Evolutionary conservation across 2,888 invertebrate genomes (phyloP).

Genomic region (Stenurella melanura): DNA sequence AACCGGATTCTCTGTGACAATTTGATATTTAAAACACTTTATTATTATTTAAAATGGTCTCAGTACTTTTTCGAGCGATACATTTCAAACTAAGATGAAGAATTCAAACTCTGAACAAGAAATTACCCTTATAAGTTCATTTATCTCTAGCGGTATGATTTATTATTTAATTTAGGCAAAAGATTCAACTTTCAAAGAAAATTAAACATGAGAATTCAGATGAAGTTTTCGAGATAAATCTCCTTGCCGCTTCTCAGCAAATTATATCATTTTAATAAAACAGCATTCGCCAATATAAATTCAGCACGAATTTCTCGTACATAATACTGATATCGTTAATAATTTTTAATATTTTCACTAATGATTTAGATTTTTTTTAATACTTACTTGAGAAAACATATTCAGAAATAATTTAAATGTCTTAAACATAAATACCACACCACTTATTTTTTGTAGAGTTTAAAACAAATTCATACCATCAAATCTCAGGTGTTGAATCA

Average conservation of each 20-base stretch:
- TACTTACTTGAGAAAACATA: too few species aligned
- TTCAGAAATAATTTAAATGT: too few species aligned
- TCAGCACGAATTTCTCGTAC: too few species aligned
- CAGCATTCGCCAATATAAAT: background rate
- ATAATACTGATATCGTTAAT: too few species aligned
- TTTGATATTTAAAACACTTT: too few species aligned
- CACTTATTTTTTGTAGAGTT: too few species aligned
- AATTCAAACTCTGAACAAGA: background rate
- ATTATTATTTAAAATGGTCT: background rate
- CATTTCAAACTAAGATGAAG: background rate
- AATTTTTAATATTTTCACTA: too few species aligned
- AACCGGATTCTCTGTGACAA: too few species aligned
- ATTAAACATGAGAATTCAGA: background rate
- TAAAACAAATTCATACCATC: too few species aligned
- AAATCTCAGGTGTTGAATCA: too few species aligned
- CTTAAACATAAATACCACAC: too few species aligned
- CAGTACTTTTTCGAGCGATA: background rate
- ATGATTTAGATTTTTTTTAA: too few species aligned
- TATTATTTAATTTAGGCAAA: slow-evolving; percentile 1
- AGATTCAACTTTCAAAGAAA: background rate
- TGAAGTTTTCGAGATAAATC: background rate
- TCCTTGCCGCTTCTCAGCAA: background rate
- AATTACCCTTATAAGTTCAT: background rate
- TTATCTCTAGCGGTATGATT: background rate
- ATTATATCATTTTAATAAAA: slow-evolving; percentile 1